Conservation (phyloP, 1,140 invertebrate genomes). For the Lethrus apterus region DNA sequence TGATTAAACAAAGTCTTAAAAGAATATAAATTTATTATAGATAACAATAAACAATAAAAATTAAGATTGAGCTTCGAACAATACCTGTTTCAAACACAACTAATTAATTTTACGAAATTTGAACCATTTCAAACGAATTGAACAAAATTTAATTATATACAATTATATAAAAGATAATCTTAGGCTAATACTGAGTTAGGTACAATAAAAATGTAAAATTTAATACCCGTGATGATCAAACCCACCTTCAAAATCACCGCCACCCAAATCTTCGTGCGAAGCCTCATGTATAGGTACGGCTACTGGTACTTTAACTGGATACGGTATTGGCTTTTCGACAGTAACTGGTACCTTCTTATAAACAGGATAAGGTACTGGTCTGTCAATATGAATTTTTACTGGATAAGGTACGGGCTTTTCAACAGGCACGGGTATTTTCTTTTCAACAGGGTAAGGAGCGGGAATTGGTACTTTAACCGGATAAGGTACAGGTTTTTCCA, state of each 20-base stretch:
- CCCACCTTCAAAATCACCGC: conserved; percentile 28
- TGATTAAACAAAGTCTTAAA: conserved; percentile 12
- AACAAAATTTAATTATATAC: neutral
- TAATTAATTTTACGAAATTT: conserved; percentile 4
- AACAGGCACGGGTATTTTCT: conserved; percentile 49
- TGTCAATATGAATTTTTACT: conserved; percentile 56
- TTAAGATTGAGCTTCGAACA: neutral
- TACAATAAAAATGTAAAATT: conserved; percentile 1
- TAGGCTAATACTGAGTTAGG: conserved; percentile 7
- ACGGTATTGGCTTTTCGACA: conserved; percentile 48
- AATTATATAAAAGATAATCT: neutral
- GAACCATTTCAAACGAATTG: neutral
- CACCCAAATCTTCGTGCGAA: conserved; percentile 30
- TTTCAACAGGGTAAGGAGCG: conserved; percentile 50
- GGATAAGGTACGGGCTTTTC: conserved; percentile 59
- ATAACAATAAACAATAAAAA: conserved; percentile 3
- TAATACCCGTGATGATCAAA: conserved; percentile 19
- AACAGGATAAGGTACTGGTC: conserved; percentile 56
- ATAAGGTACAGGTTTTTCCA: conserved; percentile 52
- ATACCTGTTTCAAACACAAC: neutral
- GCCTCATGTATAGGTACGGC: conserved; percentile 49
- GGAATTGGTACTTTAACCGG: conserved; percentile 53
- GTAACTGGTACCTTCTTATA: conserved; percentile 56
- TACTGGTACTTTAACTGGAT: conserved; percentile 60
- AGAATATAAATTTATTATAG: neutral